Percentiles rank a stretch among this genome's conserved stretches.
phyloP scores from a whole-genome alignment of 2,888 invertebrate genomes.

The Hypsopygia costalis region DNA sequence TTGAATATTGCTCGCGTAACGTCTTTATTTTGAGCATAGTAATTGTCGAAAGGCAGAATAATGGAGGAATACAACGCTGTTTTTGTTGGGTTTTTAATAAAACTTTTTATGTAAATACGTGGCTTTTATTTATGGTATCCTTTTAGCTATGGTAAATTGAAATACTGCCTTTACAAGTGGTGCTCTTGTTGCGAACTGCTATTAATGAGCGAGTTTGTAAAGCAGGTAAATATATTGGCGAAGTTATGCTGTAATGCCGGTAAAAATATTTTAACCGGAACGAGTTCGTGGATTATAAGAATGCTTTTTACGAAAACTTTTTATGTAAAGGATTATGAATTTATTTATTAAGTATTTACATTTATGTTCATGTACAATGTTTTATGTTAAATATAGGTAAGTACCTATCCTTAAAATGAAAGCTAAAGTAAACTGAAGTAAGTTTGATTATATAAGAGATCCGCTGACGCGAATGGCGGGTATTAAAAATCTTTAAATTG shows the following conservation, averaged over 20 bases:
- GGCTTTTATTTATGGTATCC: slow-evolving; percentile 3
- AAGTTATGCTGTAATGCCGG: neutral
- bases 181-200: neutral
- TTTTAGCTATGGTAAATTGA: slow-evolving; percentile 5
- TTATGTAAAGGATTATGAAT: too few relatives aligned
- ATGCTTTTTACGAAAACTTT: neutral
- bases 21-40: slow-evolving; percentile 52
- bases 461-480: too few relatives aligned
- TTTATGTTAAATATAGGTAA: too few relatives aligned
- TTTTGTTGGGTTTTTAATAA: slow-evolving; percentile 8
- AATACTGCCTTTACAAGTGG: slow-evolving; percentile 7
- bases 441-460: too few relatives aligned
- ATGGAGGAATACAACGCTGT: slow-evolving; percentile 29
- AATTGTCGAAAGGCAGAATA: slow-evolving; percentile 44
- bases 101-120: slow-evolving; percentile 4
- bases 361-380: too few relatives aligned
- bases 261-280: neutral
- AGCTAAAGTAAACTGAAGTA: too few relatives aligned
- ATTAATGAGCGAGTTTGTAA: slow-evolving; percentile 7
- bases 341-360: too few relatives aligned
- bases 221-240: slow-evolving; percentile 6
- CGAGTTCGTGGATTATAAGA: neutral
- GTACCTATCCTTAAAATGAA: too few relatives aligned
- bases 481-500: too few relatives aligned
- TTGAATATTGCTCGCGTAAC: slow-evolving; percentile 45